Evolutionary conservation across 92 coral and sea anemone genomes (phyloP).

Genomic region (Umimayanthus kanabou): DNA sequence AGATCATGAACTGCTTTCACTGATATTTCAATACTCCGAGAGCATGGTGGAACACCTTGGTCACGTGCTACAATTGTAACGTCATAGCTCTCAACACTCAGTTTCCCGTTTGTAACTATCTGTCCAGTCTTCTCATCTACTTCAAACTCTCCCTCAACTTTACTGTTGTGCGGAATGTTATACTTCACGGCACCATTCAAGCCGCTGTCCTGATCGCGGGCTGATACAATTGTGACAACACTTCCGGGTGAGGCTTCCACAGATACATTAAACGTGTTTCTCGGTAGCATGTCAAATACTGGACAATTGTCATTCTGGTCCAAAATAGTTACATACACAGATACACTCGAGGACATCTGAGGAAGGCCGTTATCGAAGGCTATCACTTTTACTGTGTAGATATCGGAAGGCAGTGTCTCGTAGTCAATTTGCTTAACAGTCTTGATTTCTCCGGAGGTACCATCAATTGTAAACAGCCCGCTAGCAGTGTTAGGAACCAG

Average conservation of each 20-base stretch:
- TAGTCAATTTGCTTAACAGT: slow-evolving; percentile 50
- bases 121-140: slow-evolving; percentile 51
- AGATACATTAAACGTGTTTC: slow-evolving; percentile 43
- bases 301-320: slow-evolving; percentile 79
- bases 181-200: slow-evolving; percentile 61
- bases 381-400: slow-evolving; percentile 40
- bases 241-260: slow-evolving; percentile 31
- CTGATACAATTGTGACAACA: slow-evolving; percentile 39
- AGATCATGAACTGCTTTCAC: slow-evolving; percentile 29
- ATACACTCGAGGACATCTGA: slow-evolving; percentile 33
- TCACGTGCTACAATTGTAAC: slow-evolving; percentile 63
- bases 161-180: slow-evolving; percentile 24
- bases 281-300: slow-evolving; percentile 36
- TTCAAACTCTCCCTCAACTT: slow-evolving; percentile 16
- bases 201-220: slow-evolving; percentile 68
- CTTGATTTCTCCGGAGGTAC: slow-evolving; percentile 53
- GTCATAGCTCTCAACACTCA: slow-evolving; percentile 36
- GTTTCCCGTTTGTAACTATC: slow-evolving; percentile 20
- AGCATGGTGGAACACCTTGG: slow-evolving; percentile 60
- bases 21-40: slow-evolving; percentile 41
- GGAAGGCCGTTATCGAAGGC: slow-evolving; percentile 77
- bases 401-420: slow-evolving; percentile 34
- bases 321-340: slow-evolving; percentile 33
- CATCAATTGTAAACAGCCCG: slow-evolving; percentile 56
- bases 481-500: slow-evolving; percentile 35